Evolutionary conservation across 2,113 vertebrate genomes (phyloP).

Genomic region (Turdus rufiventris): DNA sequence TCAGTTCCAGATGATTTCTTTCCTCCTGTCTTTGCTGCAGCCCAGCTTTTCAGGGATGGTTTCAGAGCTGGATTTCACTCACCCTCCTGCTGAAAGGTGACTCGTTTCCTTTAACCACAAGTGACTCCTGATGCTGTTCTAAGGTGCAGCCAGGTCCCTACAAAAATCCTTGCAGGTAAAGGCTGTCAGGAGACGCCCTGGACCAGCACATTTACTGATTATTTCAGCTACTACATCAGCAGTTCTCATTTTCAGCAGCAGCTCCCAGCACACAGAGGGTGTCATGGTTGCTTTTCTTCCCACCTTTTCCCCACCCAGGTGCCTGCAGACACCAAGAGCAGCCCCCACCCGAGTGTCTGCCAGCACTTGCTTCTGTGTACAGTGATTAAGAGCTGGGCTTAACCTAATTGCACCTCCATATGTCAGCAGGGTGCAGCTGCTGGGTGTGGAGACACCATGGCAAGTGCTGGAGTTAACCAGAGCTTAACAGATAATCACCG

Average conservation of each 20-base stretch:
- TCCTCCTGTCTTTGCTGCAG: background rate
- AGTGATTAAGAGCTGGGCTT: background rate
- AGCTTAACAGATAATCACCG: background rate
- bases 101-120: background rate
- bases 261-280: rapidly evolving
- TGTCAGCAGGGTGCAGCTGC: background rate
- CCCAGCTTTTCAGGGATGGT: background rate
- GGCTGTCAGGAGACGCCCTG: background rate
- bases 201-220: background rate
- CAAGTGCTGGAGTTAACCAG: background rate
- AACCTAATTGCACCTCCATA: background rate
- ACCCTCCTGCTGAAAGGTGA: background rate
- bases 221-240: background rate
- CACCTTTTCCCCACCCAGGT: background rate
- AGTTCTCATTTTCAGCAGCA: background rate
- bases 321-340: background rate
- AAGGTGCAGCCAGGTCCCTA: background rate
- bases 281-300: background rate
- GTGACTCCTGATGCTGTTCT: background rate
- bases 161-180: background rate
- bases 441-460: background rate
- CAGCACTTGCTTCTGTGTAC: background rate
- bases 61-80: background rate
- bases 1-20: background rate
- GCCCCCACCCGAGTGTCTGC: rapidly evolving